phyloP scores from a whole-genome alignment of 2,797 vertebrate species.

The Craterocephalus amniculus region DNA sequence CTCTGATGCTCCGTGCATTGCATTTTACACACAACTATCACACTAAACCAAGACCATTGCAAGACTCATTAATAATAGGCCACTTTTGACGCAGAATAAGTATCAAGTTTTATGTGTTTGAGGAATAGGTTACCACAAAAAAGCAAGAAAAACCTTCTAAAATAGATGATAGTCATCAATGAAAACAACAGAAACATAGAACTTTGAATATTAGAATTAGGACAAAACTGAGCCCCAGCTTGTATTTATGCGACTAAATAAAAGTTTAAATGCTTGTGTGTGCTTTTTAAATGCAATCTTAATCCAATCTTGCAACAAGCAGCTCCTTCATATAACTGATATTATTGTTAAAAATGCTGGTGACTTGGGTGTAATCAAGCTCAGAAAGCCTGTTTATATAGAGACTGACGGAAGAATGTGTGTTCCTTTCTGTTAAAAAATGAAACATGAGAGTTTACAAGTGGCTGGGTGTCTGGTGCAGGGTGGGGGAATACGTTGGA shows the following conservation, averaged over 20 bases:
- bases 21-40: not conserved
- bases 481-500: constrained; percentile 20
- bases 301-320: constrained; percentile 1
- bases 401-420: constrained; percentile 9
- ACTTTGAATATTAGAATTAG: not conserved
- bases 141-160: constrained; percentile 10
- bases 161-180: constrained; percentile 4
- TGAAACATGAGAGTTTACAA: constrained; percentile 27
- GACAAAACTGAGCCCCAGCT: constrained; percentile 19
- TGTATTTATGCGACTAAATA: constrained; percentile 18
- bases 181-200: constrained; percentile 15
- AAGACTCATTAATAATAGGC: constrained; percentile 9
- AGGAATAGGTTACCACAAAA: not conserved
- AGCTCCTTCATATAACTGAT: constrained; percentile 10
- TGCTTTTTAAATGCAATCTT: constrained; percentile 17
- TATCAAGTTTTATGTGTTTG: constrained; percentile 12
- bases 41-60: not conserved
- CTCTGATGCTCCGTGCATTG: not conserved
- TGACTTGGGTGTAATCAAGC: not conserved
- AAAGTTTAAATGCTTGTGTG: constrained; percentile 13
- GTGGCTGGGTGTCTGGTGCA: constrained; percentile 1
- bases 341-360: constrained; percentile 26
- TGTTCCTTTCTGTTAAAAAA: constrained; percentile 27
- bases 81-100: not conserved
- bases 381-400: not conserved